A percentile compares a stretch with the other conserved stretches of the same genome.
Conservation (phyloP, 1,140 invertebrate genomes). For the Lutraria rhynchaena region DNA sequence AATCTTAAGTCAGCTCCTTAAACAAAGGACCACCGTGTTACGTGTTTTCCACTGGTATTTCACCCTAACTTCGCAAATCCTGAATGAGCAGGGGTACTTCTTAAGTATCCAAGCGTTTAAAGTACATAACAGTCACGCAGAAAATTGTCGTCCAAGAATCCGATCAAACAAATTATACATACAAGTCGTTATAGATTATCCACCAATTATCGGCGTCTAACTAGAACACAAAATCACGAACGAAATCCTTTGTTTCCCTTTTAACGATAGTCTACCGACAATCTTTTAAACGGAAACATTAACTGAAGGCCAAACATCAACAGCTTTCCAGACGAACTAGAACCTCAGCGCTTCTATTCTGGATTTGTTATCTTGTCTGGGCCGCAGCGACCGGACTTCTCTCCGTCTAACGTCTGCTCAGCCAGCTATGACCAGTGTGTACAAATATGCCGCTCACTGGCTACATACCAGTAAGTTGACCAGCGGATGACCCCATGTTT, state of each 20-base stretch:
- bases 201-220: neutral
- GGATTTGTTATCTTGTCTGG: conserved; percentile 17
- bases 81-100: no score
- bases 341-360: neutral
- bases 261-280: neutral
- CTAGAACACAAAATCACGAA: neutral
- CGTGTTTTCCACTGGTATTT: no score
- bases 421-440: conserved; percentile 2
- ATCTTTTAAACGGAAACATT: neutral
- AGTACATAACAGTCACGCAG: no score
- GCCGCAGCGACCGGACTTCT: conserved; percentile 13
- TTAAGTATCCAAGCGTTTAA: no score
- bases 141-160: no score
- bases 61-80: no score
- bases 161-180: no score
- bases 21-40: no score
- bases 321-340: neutral
- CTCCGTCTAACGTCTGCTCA: neutral
- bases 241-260: neutral
- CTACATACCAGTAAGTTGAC: conserved; percentile 35
- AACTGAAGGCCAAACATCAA: neutral
- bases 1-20: neutral
- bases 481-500: conserved; percentile 20
- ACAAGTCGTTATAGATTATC: no score
- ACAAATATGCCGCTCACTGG: conserved; percentile 26